Base-by-base conservation (phyloP, 1,140 invertebrate species). In the Leptinotarsa lineolata region DNA sequence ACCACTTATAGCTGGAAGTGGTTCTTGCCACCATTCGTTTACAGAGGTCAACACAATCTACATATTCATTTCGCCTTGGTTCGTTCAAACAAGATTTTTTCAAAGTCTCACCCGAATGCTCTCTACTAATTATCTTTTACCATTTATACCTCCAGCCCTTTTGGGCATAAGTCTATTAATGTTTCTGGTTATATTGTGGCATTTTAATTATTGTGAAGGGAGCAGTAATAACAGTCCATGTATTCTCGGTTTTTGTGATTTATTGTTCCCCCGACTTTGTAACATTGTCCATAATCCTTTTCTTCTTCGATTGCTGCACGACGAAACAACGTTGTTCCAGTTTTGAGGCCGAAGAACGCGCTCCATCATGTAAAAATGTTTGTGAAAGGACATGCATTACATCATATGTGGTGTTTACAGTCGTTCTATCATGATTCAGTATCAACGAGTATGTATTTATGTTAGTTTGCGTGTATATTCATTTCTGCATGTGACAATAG, bases 141-240 rank as follows among this genome's bases (percentile, higher is more conserved):
- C 63, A 13, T 39, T 30, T 65, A 65, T 21, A 22, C 63, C 39
- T 65, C 39, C 39, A 39, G 20, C 22, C 63, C 63, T 65, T 65
- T 65, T 65, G 24, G 63, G 63, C 63, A 65, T 65, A 18, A 22
- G 39, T 45, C 64, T 46, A 72, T 72, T 72, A 72, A 72, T n/a
- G 21, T 70, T 39, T 30, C 71, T 72, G 63, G 21, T 12, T 39
- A 63, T 61, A 69, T 73, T 73, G 72, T 73, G 72, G 72, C 24
- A 69, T 69, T 73, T 73, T 73, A 73, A 70, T 76, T 70, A 70
- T 67, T 48, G 67, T 76, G 70, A 63, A 69, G 70, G 61, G 48
- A 68, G 64, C 59, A 68, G 72, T 72, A 72, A 73, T 66, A 68
- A 69, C 67, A 66, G 61, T 61, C 68, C 61, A 68, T 72, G 72